phyloP scores from a whole-genome alignment of 1,140 invertebrate genomes.

The Schlechtendalia chinensis region DNA sequence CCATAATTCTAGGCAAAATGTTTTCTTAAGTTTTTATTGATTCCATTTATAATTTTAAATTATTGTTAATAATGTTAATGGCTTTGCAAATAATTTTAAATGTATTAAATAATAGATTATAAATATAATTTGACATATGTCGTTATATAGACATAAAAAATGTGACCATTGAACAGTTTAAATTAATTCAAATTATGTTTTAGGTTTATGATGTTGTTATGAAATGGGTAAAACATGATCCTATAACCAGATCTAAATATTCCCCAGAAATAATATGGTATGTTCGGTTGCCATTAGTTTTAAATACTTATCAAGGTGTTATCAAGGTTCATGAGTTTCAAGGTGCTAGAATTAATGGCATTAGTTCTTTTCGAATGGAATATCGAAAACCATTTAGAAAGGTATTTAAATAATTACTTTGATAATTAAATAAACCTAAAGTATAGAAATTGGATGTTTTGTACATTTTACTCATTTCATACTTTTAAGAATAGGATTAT shows the following conservation, averaged over 20 bases:
- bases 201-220: slow-evolving; percentile 35
- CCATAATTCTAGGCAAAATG: no score
- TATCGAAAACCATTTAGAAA: slow-evolving; percentile 31
- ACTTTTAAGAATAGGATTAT: no score
- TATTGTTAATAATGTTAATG: no score
- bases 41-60: no score
- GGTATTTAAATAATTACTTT: not conserved
- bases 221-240: slow-evolving; percentile 39
- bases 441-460: no score
- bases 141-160: no score
- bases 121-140: no score
- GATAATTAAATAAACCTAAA: not conserved
- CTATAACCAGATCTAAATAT: not conserved
- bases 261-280: slow-evolving; percentile 13
- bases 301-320: slow-evolving; percentile 36
- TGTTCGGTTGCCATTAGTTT: slow-evolving; percentile 24
- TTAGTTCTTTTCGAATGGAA: slow-evolving; percentile 34
- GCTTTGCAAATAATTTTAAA: no score
- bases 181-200: not conserved
- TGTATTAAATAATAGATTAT: no score
- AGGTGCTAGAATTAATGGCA: slow-evolving; percentile 10
- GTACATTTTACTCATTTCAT: no score
- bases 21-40: no score
- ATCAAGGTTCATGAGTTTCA: not conserved
- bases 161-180: no score